Evolutionary conservation across 2,113 vertebrate species (phyloP).

Genomic region (Oreamnos americanus): DNA sequence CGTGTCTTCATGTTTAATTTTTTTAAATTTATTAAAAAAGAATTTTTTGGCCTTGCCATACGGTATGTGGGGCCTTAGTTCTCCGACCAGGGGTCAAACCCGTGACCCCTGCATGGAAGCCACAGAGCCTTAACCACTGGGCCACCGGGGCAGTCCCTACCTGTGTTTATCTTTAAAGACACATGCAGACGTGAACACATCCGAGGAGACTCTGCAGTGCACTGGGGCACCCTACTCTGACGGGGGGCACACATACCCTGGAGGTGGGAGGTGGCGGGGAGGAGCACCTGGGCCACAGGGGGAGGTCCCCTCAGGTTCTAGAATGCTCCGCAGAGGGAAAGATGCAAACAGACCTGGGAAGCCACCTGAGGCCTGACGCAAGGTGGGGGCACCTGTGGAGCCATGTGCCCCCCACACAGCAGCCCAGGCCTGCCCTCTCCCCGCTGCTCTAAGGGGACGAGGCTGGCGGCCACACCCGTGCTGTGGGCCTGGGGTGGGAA

Average conservation of each 20-base stretch:
- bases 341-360: not conserved
- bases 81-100: not conserved
- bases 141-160: fast-evolving
- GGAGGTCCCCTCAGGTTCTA: not conserved
- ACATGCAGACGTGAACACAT: fast-evolving
- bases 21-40: fast-evolving
- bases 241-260: not conserved
- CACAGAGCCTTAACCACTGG: not conserved
- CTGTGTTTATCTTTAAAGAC: not conserved
- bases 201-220: too few relatives aligned
- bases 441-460: not conserved
- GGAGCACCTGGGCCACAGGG: not conserved
- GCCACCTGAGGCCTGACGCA: not conserved
- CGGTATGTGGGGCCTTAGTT: not conserved
- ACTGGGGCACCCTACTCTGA: not conserved
- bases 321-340: not conserved
- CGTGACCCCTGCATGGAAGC: not conserved
- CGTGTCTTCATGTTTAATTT: not conserved
- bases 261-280: not conserved
- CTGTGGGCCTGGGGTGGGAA: not conserved
- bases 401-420: not conserved
- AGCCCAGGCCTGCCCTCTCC: not conserved
- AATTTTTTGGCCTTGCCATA: not conserved
- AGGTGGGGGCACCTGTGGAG: not conserved
- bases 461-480: not conserved